Evolutionary conservation across 2,888 invertebrate genomes (phyloP).

Genomic region (Piscicola geometra): DNA sequence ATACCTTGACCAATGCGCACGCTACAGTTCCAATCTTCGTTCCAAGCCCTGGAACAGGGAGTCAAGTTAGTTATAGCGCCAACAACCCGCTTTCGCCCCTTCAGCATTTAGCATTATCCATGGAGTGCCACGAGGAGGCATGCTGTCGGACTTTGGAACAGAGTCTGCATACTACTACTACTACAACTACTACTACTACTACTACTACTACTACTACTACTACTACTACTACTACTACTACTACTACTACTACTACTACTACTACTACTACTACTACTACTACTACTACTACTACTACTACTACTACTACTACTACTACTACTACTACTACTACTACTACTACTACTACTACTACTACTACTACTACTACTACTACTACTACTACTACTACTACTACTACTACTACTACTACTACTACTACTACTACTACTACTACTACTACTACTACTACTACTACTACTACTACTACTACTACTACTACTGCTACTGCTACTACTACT

Average conservation of each 20-base stretch:
- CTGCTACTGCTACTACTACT: neutral
- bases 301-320: slow-evolving; percentile 24
- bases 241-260: slow-evolving; percentile 15
- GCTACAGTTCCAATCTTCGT: no score
- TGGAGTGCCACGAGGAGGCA: no score
- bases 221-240: slow-evolving; percentile 15
- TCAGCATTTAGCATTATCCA: no score
- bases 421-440: neutral
- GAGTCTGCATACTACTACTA: slow-evolving; percentile 24
- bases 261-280: slow-evolving; percentile 13
- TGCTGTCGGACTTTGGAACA: no score
- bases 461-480: neutral
- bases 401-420: neutral
- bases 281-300: slow-evolving; percentile 17
- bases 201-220: slow-evolving; percentile 21
- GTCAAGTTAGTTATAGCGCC: no score
- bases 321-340: slow-evolving; percentile 22
- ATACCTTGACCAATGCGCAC: no score
- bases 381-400: neutral
- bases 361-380: slow-evolving; percentile 10
- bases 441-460: neutral
- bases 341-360: slow-evolving; percentile 20
- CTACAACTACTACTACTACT: slow-evolving; percentile 20
- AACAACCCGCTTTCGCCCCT: no score
- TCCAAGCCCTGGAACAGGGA: no score